Evolutionary conservation across 1,140 invertebrate genomes (phyloP), one percentile per base, ranked within the genome.

Genomic region (Diorhabda carinulata): DNA sequence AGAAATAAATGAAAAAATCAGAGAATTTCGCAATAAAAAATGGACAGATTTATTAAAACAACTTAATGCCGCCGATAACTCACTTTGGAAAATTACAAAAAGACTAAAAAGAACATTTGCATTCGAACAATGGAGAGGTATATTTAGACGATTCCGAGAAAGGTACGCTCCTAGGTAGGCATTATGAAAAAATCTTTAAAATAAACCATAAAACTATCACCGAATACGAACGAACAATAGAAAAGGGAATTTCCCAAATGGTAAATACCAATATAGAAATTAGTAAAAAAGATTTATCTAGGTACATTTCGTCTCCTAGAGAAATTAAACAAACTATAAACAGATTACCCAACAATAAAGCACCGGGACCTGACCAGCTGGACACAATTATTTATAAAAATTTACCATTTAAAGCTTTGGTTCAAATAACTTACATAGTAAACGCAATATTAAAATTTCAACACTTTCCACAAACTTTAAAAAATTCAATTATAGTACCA

Each of bases 401-500:
- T 10, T 64, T 79, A 8, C 68, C 75, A 7, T 8, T 8, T 3
- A 72, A 72, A 64, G 68, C 58, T 6, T 60, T 75, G 5, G 47
- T 71, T 5, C 64, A 66, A 5, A 43, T 81, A 0, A 59, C 72
- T 0, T 47, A 72, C n/a, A 69, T 80, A 3, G 76, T 74, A 61
- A 81, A 81, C 64, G 57, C 67, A 25, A 74, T 77, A 4, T 66
- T 78, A 10, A 41, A 58, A 43, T 56, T 75, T 0, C 57, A 69
- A 43, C 9, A 73, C 5, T 82, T 77, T 57, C 80, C 77, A 8
- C 42, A 40, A 1, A 45, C 63, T 42, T 81, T 78, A 75, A 81
- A 76, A 71, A 7, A 59, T 5, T 73, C 78, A 2, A 76, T 66
- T 42, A 70, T 80, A 3, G 76, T 80, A 4, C 70, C 76, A 5